Conservation (phyloP, 2,888 invertebrate species). For the Drosophila ezoana region DNA sequence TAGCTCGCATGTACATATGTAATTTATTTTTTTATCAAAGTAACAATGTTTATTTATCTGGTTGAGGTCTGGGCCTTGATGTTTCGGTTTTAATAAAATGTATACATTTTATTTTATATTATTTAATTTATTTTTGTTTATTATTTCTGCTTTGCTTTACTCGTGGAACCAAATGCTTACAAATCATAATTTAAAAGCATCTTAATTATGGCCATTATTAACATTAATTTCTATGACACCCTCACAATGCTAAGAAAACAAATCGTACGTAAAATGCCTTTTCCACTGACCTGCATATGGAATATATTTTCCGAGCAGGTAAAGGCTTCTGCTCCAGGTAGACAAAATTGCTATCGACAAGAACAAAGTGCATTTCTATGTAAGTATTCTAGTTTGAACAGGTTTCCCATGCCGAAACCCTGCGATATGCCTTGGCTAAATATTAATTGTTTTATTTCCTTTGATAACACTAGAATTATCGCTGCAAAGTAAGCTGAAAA, state of each 20-base stretch:
- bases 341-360: neutral
- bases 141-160: no score
- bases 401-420: neutral
- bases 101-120: no score
- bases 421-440: neutral
- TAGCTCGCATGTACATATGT: no score
- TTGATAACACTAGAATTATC: constrained; percentile 1
- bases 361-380: neutral
- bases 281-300: neutral
- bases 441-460: neutral
- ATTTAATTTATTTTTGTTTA: no score
- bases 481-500: neutral
- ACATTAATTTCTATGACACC: neutral
- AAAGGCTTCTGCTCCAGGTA: constrained; percentile 16
- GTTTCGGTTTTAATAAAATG: no score
- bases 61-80: no score
- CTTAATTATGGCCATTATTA: neutral
- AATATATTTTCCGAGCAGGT: constrained; percentile 13
- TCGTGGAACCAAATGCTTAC: no score
- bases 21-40: no score
- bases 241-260: neutral
- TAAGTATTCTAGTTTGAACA: neutral
- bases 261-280: neutral
- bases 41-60: no score
- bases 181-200: neutral